phyloP scores from a whole-genome alignment of 2,113 vertebrate species.

The Merops nubicus region DNA sequence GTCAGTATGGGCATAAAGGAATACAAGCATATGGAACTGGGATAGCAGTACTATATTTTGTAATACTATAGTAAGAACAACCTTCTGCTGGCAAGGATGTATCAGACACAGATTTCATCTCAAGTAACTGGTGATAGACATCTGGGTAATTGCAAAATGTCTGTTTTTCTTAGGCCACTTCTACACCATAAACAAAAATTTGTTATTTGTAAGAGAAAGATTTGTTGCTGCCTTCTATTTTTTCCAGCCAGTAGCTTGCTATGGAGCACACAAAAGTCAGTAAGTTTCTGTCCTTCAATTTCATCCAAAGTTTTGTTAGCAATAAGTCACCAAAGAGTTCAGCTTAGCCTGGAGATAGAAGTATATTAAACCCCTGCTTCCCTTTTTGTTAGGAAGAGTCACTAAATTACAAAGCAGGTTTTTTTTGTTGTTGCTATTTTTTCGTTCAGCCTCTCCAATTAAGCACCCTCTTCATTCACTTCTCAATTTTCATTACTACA shows the following conservation, averaged over 20 bases:
- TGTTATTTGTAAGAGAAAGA: background rate
- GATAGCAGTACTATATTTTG: background rate
- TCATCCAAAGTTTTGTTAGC: background rate
- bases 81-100: background rate
- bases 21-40: background rate
- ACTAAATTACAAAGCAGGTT: background rate
- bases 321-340: background rate
- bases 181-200: background rate
- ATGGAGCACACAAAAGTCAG: background rate
- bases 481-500: background rate
- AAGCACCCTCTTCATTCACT: background rate
- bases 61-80: background rate
- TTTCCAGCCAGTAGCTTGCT: background rate
- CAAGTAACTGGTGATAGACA: background rate
- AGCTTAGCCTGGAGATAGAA: background rate
- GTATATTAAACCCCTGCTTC: background rate
- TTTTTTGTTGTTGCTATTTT: background rate
- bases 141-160: background rate
- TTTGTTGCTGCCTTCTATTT: background rate
- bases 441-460: background rate
- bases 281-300: background rate
- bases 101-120: background rate
- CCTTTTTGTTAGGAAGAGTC: background rate
- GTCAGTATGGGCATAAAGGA: rapidly evolving
- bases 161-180: background rate